These are phyloP conservation scores for Ectemnius lituratus DNA, from an alignment of 2,888 invertebrate genomes.

Conservation along the genomic window DNA sequence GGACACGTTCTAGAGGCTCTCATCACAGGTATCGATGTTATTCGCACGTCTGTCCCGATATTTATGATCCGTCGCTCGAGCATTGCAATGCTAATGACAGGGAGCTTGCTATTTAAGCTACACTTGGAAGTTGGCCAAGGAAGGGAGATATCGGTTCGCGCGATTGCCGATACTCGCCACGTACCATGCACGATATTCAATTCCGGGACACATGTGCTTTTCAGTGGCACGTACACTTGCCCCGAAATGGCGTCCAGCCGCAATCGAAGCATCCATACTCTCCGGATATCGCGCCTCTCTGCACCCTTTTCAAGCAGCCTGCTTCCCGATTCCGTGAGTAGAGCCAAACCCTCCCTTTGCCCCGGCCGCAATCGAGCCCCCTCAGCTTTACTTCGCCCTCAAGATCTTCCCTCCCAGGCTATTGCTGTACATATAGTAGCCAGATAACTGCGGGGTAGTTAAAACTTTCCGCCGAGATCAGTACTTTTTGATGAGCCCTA, in stretches of 20 bases:
- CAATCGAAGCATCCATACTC: neutral
- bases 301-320: neutral
- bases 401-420: too few relatives aligned
- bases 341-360: too few relatives aligned
- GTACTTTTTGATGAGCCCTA: too few relatives aligned
- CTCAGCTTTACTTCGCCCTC: too few relatives aligned
- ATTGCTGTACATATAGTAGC: too few relatives aligned
- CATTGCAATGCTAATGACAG: slow-evolving; percentile 72
- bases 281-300: neutral
- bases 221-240: neutral
- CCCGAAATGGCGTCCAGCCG: neutral
- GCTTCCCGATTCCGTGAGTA: neutral
- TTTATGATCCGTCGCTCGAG: slow-evolving; percentile 30
- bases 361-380: too few relatives aligned
- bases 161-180: slow-evolving; percentile 62
- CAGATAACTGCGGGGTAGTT: too few relatives aligned
- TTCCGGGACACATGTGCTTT: slow-evolving; percentile 30
- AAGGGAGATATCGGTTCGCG: slow-evolving; percentile 16
- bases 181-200: slow-evolving; percentile 58
- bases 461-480: too few relatives aligned
- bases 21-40: slow-evolving; percentile 9
- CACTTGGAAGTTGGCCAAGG: slow-evolving; percentile 67
- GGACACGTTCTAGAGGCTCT: neutral
- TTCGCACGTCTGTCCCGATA: slow-evolving; percentile 28
- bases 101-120: slow-evolving; percentile 58